These are phyloP conservation scores for Caenorhabditis tropicalis DNA, from an alignment of 1,140 invertebrate species.

Conservation along the genomic window DNA sequence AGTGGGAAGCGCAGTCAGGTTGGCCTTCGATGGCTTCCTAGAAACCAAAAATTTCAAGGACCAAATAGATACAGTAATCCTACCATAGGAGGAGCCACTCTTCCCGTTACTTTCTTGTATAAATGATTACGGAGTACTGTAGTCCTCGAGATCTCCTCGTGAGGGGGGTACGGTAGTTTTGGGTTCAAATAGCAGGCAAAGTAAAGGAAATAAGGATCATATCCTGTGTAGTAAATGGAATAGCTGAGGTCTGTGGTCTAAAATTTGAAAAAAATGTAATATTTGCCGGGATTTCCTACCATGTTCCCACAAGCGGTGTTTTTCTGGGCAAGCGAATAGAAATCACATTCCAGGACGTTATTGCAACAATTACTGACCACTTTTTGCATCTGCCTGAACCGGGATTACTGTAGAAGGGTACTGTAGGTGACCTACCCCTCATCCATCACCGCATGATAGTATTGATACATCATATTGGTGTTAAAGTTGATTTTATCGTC, in stretches of 20 bases:
- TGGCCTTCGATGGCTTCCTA: constrained; percentile 11
- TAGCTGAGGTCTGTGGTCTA: constrained; percentile 22
- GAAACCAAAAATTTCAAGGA: not conserved
- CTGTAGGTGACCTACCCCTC: too few relatives aligned
- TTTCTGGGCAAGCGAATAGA: constrained; percentile 16
- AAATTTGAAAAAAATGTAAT: not conserved
- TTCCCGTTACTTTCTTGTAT: not conserved
- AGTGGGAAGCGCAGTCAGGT: constrained; percentile 32
- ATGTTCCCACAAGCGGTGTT: constrained; percentile 1
- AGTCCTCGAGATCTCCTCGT: not conserved
- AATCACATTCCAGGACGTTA: constrained; percentile 33
- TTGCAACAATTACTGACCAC: constrained; percentile 49
- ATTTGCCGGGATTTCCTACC: not conserved
- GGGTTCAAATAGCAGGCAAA: constrained; percentile 58
- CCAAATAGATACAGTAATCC: not conserved
- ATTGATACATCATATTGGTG: constrained; percentile 55
- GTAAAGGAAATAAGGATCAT: constrained; percentile 62
- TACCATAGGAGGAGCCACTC: not conserved
- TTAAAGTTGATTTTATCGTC: constrained; percentile 58
- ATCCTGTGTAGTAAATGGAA: constrained; percentile 58
- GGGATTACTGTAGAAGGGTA: constrained; percentile 17
- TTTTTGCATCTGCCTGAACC: too few relatives aligned
- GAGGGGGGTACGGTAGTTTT: constrained; percentile 5
- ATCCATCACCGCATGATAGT: constrained; percentile 60
- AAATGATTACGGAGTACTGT: not conserved